These are phyloP conservation scores for Caenorhabditis auriculariae DNA, from an alignment of 2,888 invertebrate genomes.

Conservation along the genomic window DNA sequence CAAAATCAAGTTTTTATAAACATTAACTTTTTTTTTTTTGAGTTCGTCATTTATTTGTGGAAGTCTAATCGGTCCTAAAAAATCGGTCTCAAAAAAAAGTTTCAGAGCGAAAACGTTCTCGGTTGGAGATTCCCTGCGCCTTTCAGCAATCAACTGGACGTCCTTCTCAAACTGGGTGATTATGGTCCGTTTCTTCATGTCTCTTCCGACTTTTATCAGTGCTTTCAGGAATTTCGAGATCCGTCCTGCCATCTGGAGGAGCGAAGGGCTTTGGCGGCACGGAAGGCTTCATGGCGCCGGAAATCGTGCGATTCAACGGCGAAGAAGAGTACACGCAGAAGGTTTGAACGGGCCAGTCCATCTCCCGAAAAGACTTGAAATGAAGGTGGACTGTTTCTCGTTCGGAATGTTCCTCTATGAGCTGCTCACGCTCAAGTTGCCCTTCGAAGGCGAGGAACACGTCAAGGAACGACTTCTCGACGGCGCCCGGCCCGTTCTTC, in stretches of 20 bases:
- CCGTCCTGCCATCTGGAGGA: slow-evolving; percentile 63
- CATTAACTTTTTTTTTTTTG: not conserved
- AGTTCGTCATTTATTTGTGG: too few relatives aligned
- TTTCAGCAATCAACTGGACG: slow-evolving; percentile 64
- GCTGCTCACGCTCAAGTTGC: slow-evolving; percentile 85
- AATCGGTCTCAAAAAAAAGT: too few relatives aligned
- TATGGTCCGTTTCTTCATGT: too few relatives aligned
- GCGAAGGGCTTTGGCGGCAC: slow-evolving; percentile 91
- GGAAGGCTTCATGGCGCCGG: slow-evolving; percentile 98
- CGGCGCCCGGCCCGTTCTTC: slow-evolving; percentile 85
- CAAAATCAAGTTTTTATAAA: not conserved
- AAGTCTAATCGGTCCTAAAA: too few relatives aligned
- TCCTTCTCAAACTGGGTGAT: slow-evolving; percentile 85
- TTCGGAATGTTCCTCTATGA: slow-evolving; percentile 98
- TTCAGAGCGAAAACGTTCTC: slow-evolving; percentile 84
- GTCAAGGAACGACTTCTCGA: slow-evolving; percentile 94
- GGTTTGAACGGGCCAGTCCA: slow-evolving; percentile 66
- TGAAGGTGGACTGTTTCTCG: slow-evolving; percentile 91
- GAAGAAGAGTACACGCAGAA: slow-evolving; percentile 98
- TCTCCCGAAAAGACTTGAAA: not conserved
- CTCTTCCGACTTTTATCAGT: too few relatives aligned
- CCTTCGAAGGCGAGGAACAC: slow-evolving; percentile 93
- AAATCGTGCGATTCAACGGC: slow-evolving; percentile 95
- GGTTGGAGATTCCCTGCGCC: slow-evolving; percentile 94
- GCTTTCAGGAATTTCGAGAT: slow-evolving; percentile 47